phyloP scores from a whole-genome alignment of 2,113 vertebrate species.

The Nerophis lumbriciformis region DNA sequence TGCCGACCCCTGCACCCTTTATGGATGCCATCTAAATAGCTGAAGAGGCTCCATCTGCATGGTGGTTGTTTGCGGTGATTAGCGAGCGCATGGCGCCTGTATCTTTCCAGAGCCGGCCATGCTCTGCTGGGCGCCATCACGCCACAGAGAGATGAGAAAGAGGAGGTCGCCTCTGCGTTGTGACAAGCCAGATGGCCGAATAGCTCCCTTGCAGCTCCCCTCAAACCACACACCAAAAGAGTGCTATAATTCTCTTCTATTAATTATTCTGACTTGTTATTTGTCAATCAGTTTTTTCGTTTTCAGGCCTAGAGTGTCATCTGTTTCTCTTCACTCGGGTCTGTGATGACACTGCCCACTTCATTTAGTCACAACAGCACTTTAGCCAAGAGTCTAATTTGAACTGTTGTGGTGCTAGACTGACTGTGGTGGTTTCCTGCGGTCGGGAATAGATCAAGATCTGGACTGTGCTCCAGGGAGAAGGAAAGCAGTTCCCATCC shows the following conservation, averaged over 20 bases:
- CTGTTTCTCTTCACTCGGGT: slow-evolving; percentile 5
- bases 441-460: slow-evolving; percentile 50
- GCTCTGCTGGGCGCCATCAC: slow-evolving; percentile 47
- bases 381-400: slow-evolving; percentile 16
- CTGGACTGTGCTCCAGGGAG: slow-evolving; percentile 35
- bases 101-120: slow-evolving; percentile 32
- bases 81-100: slow-evolving; percentile 45
- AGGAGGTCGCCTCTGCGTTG: slow-evolving; percentile 30
- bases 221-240: slow-evolving; percentile 21
- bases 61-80: slow-evolving; percentile 56
- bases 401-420: slow-evolving; percentile 25
- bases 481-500: slow-evolving; percentile 23
- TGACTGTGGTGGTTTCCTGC: slow-evolving; percentile 41
- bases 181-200: slow-evolving; percentile 52
- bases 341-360: slow-evolving; percentile 14
- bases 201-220: slow-evolving; percentile 30
- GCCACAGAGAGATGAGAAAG: slow-evolving; percentile 37
- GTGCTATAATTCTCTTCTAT: not conserved
- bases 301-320: slow-evolving; percentile 2
- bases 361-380: slow-evolving; percentile 9
- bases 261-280: slow-evolving; percentile 18
- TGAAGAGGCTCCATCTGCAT: slow-evolving; percentile 60
- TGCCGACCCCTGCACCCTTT: slow-evolving; percentile 25
- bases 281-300: slow-evolving; percentile 8
- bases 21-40: slow-evolving; percentile 50